phyloP scores from a whole-genome alignment of 1,140 invertebrate genomes.

The Thalassaphorura encarpata region DNA sequence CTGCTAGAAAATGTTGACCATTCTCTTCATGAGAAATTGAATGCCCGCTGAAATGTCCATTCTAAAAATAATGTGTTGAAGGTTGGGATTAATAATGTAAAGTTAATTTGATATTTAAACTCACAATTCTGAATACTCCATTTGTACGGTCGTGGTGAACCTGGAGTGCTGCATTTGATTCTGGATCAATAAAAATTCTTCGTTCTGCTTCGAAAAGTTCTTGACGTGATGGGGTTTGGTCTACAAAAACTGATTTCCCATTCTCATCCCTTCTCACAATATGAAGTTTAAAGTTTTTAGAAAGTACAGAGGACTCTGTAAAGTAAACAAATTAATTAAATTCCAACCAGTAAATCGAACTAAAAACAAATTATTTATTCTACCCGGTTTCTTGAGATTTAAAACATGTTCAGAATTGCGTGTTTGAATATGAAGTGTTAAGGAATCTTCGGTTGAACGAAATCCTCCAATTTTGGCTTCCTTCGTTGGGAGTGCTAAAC shows the following conservation, averaged over 20 bases:
- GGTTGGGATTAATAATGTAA: neutral
- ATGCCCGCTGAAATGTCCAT: neutral
- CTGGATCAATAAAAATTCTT: constrained; percentile 7
- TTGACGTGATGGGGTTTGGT: constrained; percentile 4
- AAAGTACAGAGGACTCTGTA: no score
- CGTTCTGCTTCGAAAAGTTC: constrained; percentile 5
- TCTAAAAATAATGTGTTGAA: neutral
- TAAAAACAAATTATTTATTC: no score
- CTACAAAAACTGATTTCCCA: neutral
- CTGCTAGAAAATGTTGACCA: neutral
- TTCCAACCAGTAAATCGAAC: no score
- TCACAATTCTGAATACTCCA: neutral
- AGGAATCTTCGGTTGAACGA: no score
- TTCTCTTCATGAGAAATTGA: neutral
- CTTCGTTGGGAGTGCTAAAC: no score
- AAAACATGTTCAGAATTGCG: no score
- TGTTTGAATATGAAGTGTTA: no score
- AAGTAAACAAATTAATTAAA: no score
- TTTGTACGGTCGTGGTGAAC: neutral
- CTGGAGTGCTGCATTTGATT: constrained; percentile 8
- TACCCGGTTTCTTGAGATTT: no score
- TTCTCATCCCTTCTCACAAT: no score
- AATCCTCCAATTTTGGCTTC: no score
- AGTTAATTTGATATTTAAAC: neutral
- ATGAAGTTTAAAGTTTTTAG: no score